Evolutionary conservation across 53 echinoderm and acorn worm species (phyloP).

Genomic region (Paelopatides confundens): DNA sequence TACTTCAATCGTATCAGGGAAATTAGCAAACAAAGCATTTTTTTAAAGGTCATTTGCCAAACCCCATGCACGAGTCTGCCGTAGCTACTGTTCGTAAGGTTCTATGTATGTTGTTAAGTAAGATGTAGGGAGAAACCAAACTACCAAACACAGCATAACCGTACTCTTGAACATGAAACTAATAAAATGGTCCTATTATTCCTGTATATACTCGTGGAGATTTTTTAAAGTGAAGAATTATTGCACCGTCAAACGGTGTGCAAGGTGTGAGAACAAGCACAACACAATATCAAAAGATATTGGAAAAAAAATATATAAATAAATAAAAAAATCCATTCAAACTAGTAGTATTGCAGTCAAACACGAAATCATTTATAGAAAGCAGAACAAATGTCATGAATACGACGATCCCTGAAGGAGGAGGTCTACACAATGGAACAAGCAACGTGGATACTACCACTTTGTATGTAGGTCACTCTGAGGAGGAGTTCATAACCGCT

Average conservation of each 20-base stretch:
- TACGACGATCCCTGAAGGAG: slow-evolving; percentile 17
- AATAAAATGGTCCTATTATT: neutral
- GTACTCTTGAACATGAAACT: neutral
- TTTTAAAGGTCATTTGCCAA: no score
- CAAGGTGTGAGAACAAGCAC: neutral
- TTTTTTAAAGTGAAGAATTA: neutral
- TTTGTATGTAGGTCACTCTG: neutral
- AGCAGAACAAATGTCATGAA: slow-evolving; percentile 20
- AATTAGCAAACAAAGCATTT: no score
- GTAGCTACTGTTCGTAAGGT: no score
- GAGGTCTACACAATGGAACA: slow-evolving; percentile 18
- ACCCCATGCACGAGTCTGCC: no score
- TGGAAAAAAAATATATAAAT: neutral
- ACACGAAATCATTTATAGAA: neutral
- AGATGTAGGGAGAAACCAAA: no score
- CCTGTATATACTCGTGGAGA: neutral
- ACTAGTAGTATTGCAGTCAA: slow-evolving; percentile 17
- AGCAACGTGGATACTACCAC: neutral
- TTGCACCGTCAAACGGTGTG: neutral
- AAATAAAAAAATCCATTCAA: no score
- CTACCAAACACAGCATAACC: neutral
- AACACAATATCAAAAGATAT: neutral
- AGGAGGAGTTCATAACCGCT: neutral
- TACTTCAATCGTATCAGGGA: neutral
- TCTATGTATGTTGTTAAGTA: no score